These are phyloP conservation scores for Toxostoma redivivum DNA, from an alignment of 2,113 vertebrate genomes.

Conservation along the genomic window DNA sequence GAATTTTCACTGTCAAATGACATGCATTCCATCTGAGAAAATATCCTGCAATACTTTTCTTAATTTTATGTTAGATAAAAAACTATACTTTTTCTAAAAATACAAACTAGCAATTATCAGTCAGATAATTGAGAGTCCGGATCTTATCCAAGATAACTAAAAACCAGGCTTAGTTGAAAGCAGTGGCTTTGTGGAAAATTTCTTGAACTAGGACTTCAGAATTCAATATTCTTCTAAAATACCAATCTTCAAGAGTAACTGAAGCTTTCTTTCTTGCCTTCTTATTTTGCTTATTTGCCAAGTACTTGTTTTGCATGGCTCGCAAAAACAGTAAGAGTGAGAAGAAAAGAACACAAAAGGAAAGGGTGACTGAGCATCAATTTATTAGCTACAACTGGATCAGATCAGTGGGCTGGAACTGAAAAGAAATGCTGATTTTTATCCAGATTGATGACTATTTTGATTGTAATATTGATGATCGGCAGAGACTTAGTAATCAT, in stretches of 20 bases:
- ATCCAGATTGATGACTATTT: conserved; percentile 67
- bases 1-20: background rate
- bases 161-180: background rate
- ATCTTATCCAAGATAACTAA: background rate
- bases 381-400: conserved; percentile 2
- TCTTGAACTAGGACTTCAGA: background rate
- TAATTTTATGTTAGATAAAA: background rate
- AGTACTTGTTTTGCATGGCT: background rate
- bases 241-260: background rate
- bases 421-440: conserved; percentile 43
- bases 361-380: background rate
- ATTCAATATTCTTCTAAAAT: background rate
- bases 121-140: background rate
- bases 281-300: background rate
- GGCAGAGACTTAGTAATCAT: conserved; percentile 39
- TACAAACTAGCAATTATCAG: background rate
- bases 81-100: background rate
- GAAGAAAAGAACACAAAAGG: background rate
- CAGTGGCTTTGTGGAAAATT: background rate
- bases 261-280: background rate
- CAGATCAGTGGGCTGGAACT: conserved; percentile 8
- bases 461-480: conserved; percentile 61
- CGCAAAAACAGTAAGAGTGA: background rate
- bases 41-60: background rate
- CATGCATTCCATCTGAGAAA: background rate